phyloP scores from a whole-genome alignment of 2,113 vertebrate species.

The Meles meles region DNA sequence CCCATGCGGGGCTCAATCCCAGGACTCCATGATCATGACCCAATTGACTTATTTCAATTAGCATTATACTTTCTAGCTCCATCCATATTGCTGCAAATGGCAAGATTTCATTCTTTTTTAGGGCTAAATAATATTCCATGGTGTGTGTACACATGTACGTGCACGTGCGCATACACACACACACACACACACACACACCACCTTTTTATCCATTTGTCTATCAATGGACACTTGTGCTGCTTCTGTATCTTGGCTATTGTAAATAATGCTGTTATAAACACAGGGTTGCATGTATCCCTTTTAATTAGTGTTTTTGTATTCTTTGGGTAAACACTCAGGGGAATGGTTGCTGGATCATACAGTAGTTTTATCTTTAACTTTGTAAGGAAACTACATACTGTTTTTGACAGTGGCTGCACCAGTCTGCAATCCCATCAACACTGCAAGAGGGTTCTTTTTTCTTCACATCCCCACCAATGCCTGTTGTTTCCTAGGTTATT shows the following conservation, averaged over 20 bases:
- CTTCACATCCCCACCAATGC: not conserved
- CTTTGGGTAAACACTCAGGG: not conserved
- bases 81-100: not conserved
- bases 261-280: not conserved
- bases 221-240: not conserved
- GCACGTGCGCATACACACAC: rapidly evolving
- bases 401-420: not conserved
- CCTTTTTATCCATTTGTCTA: not conserved
- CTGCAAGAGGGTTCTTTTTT: not conserved
- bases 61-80: not conserved
- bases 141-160: not conserved
- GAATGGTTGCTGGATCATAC: not conserved
- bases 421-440: not conserved
- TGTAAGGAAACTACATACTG: not conserved
- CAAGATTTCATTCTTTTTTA: not conserved
- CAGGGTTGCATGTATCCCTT: not conserved
- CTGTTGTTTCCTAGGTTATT: not conserved
- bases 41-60: not conserved
- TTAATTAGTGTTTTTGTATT: not conserved
- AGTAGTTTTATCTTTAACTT: not conserved
- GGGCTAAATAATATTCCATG: not conserved
- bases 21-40: too few species aligned
- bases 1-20: too few species aligned
- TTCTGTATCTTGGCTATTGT: not conserved
- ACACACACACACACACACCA: rapidly evolving